Base-by-base conservation (phyloP, 2,888 invertebrate genomes). In the Agrochola lota region DNA sequence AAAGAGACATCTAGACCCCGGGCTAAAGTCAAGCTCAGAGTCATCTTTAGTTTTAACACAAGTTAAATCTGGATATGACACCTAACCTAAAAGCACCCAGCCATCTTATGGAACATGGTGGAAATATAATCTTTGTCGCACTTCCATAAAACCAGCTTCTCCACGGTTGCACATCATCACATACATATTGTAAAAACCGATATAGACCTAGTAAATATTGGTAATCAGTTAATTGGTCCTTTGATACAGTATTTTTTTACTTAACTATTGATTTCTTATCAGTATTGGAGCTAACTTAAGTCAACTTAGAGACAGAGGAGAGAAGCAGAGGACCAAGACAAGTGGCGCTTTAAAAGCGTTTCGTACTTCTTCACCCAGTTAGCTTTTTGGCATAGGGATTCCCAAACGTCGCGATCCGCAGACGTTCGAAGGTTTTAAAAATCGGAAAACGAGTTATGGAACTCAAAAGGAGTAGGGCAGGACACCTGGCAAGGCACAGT, bases 21-120 rank as follows among this genome's bases (percentile, higher is more conserved):
- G 3, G 35, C 17, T 9, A 15, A n/a, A n/a, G 17, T n/a, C 9
- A 63, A 12, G n/a, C n/a, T 55, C 26, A 43, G 57, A 15, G n/a
- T n/a, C 40, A 40, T 8, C 0, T 40, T 15, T 15, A 26, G 26
- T 26, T 15, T 15, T 15, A 15, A 59, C 26, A 59, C 15, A 57
- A 57, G n/a, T 5, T 12, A 26, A 15, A 12, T n/a, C 23, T n/a
- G 12, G 15, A 26, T 26, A 6, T 15, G 15, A 23, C 55, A 11
- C n/a, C 12, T 15, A n/a, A 63, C 23, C 11, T 59, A n/a, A 15
- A 46, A 74, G 23, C 4, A 49, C 23, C 8, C 15, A 17, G 8
- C 30, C 43, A 20, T 62, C 43, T 52, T 62, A 75, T 2, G 40
- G 62, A 52, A 74, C 8, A 74, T 63, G 26, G 23, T 60, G 23